These are phyloP conservation scores for Scolopax mira DNA, from an alignment of 2,113 vertebrate species.

Conservation along the genomic window DNA sequence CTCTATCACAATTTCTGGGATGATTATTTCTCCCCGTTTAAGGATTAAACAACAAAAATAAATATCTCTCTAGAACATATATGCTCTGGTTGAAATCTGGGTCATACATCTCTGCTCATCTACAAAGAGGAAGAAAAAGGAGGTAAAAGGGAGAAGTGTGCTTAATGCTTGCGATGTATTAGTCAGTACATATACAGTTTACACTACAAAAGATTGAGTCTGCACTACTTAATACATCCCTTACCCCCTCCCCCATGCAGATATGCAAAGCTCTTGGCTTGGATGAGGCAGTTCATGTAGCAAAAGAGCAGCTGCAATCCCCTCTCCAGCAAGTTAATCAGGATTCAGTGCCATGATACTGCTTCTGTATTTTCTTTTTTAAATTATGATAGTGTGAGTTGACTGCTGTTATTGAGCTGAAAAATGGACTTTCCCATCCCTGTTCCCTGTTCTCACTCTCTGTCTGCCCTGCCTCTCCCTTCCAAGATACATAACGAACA, in stretches of 20 bases:
- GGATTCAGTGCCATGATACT: slow-evolving; percentile 4
- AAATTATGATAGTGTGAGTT: neutral
- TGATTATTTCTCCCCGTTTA: neutral
- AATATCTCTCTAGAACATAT: neutral
- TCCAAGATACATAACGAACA: neutral
- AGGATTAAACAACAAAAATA: neutral
- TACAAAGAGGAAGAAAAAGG: neutral
- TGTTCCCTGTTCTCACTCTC: neutral
- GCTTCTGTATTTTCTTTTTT: slow-evolving; percentile 17
- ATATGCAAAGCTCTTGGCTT: neutral
- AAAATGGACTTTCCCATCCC: neutral
- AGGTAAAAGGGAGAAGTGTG: neutral
- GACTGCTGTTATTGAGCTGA: neutral
- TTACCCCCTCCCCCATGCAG: neutral
- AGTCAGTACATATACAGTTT: neutral
- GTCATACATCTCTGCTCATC: neutral
- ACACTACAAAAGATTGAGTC: neutral
- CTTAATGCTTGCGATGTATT: neutral
- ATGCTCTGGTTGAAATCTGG: neutral
- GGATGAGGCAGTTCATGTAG: neutral
- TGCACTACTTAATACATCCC: neutral
- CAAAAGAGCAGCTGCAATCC: neutral
- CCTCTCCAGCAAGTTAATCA: neutral
- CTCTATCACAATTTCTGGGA: neutral
- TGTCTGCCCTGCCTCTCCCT: neutral